Conservation (phyloP, 2,113 vertebrate genomes). For the Micronycteris hirsuta region DNA sequence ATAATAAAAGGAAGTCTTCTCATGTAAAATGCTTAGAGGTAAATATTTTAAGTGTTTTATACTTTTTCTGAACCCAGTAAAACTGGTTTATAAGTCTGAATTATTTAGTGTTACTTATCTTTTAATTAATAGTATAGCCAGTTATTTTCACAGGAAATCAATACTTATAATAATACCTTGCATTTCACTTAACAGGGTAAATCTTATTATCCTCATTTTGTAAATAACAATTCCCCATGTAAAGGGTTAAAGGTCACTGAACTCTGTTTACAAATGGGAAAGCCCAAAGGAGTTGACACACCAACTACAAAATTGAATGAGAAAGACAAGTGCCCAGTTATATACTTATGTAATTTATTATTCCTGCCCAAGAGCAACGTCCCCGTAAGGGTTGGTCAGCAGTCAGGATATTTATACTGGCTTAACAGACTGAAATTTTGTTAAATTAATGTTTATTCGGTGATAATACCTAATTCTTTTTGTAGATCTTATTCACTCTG, state of each 20-base stretch:
- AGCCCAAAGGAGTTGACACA: neutral
- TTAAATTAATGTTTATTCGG: neutral
- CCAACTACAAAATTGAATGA: neutral
- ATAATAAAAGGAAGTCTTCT: conserved; percentile 13
- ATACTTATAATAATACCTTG: conserved; percentile 20
- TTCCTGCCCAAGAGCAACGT: neutral
- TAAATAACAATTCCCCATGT: neutral
- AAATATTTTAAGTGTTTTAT: conserved; percentile 35
- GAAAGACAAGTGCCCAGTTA: neutral
- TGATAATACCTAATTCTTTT: neutral
- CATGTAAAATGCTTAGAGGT: neutral
- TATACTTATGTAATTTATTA: neutral
- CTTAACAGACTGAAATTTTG: neutral
- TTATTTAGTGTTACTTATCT: conserved; percentile 26
- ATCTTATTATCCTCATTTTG: conserved; percentile 37
- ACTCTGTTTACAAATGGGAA: neutral
- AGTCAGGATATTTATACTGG: neutral
- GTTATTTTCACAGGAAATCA: conserved; percentile 35
- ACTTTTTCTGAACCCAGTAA: conserved; percentile 33
- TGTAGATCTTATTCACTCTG: neutral
- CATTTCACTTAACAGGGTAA: conserved; percentile 37
- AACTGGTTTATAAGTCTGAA: conserved; percentile 3
- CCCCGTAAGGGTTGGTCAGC: neutral
- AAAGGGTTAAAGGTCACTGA: neutral
- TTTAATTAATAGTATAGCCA: conserved; percentile 40